phyloP scores from a whole-genome alignment of 2,797 vertebrate species.

The Halcyon smyrnensis region DNA sequence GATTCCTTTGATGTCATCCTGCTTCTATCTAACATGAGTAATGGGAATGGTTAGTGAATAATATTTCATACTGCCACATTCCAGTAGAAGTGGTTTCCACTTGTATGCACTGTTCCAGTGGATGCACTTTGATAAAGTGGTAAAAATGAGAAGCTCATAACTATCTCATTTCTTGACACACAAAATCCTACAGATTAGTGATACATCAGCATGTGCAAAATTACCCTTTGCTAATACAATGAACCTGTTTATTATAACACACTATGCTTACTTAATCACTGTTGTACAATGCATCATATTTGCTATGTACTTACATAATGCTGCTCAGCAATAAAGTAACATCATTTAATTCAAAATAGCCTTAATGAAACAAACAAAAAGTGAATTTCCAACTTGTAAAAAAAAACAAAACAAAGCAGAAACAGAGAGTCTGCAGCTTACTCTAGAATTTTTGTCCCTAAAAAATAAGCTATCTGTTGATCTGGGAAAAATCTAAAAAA shows the following conservation, averaged over 20 bases:
- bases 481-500: neutral
- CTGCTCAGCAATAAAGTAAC: neutral
- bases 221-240: conserved; percentile 38
- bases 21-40: conserved; percentile 63
- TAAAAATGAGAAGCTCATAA: conserved; percentile 42
- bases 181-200: conserved; percentile 23
- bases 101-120: conserved; percentile 49
- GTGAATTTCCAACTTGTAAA: neutral
- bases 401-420: neutral
- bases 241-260: conserved; percentile 6
- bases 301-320: neutral
- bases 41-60: conserved; percentile 59
- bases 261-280: conserved; percentile 18
- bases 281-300: neutral
- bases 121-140: conserved; percentile 56
- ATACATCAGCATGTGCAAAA: conserved; percentile 42
- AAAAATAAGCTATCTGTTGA: neutral
- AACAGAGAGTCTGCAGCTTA: neutral
- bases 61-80: conserved; percentile 68
- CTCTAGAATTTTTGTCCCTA: neutral
- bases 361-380: neutral
- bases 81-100: conserved; percentile 47
- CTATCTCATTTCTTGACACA: conserved; percentile 35
- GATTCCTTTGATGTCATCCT: conserved; percentile 52
- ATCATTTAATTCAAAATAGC: neutral